phyloP scores from a whole-genome alignment of 2,888 invertebrate genomes.

The Exephanes ischioxanthus region DNA sequence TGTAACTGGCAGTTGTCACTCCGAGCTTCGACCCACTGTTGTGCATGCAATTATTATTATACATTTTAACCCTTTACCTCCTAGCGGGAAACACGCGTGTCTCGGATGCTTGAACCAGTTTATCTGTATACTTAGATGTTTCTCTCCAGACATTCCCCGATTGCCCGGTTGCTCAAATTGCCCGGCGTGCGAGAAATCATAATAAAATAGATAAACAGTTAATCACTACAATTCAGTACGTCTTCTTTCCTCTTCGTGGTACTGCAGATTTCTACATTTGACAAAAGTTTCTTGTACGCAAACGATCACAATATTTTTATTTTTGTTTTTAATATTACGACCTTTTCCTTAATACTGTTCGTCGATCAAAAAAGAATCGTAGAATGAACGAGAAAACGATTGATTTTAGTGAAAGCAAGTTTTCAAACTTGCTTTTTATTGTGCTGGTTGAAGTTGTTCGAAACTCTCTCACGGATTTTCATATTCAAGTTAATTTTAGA shows the following conservation, averaged over 20 bases:
- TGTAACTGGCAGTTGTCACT: conserved; percentile 23
- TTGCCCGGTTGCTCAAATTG: neutral
- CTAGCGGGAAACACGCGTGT: conserved; percentile 2
- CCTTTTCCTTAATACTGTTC: neutral
- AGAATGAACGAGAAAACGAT: no score
- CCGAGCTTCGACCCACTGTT: conserved; percentile 47
- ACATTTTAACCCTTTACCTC: conserved; percentile 6
- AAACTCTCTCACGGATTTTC: no score
- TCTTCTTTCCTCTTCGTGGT: no score
- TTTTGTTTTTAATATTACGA: neutral
- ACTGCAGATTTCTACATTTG: neutral
- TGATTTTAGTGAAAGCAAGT: no score
- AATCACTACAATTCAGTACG: no score
- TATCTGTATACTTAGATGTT: conserved; percentile 8
- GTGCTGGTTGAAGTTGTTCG: no score
- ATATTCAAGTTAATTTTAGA: no score
- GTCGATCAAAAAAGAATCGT: no score
- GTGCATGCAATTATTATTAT: conserved; percentile 39
- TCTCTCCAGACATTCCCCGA: neutral
- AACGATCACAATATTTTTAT: neutral
- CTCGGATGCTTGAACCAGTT: conserved; percentile 4
- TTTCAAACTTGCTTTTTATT: no score
- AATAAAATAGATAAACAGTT: no score
- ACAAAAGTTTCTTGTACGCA: neutral
- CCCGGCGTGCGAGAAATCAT: no score